Base-by-base conservation (phyloP, 2,888 invertebrate species). In the Odontocolon sp. region DNA sequence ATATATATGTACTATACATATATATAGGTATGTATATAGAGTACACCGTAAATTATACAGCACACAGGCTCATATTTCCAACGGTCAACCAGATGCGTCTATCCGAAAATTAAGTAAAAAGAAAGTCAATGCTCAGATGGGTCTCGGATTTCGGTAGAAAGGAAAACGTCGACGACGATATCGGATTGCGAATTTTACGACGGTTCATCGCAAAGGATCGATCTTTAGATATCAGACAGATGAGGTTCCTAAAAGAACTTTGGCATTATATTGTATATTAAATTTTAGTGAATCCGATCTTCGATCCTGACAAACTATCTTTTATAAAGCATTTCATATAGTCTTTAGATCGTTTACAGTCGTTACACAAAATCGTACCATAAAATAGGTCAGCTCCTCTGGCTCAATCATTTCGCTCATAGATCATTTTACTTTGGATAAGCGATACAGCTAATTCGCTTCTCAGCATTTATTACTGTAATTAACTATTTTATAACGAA, bases 81-180 rank as follows among this genome's bases (percentile, higher is more conserved):
- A 74, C 74, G 74, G 78, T 74, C 74, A 78, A 67, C 74, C 74
- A 78, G 70, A 74, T 69, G 71, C 67, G 76, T 26, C 76, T 63
- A 71, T 76, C 61, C 67, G 52, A 66, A 67, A 76, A 76, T 70
- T 61, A 45, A 71, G 31, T 67, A 8, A 57, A 42, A 50, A 50
- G 47, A 56, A 33, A 28, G 67, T 56, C 21, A 59, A 70, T 59
- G 45, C 59, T 67, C 50, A 23, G 11, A 18, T 16, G 21, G 33
- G 50, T 76, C 70, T 76, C 76, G 66, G 61, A 56, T 76, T 66
- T 63, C 76, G 47, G 26, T 38, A n/a, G 38, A 45, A 61, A 61
- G 66, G 6, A 40, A 57, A 57, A 36, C 38, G 38, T 66, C 54
- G 45, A 26, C 59, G 67, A n/a, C n/a, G 61, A 61, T 76, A 56